phyloP scores from a whole-genome alignment of 1,140 invertebrate genomes.

The Ephestia elutella region DNA sequence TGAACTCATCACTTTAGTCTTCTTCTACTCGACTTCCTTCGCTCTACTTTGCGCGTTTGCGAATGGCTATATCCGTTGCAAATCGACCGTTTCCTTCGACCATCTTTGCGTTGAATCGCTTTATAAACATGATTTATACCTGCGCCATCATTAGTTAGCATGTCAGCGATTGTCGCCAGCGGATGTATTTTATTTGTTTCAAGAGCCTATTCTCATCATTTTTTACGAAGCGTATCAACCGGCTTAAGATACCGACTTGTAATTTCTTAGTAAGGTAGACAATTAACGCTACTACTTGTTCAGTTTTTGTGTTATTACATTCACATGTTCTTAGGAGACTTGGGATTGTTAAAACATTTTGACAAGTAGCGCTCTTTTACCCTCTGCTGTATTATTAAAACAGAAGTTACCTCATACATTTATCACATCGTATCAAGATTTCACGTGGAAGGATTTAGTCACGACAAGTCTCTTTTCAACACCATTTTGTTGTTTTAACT shows the following conservation, averaged over 20 bases:
- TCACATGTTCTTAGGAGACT: not conserved
- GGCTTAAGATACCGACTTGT: not conserved
- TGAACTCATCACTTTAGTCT: too few relatives aligned
- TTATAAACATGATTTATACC: constrained; percentile 71
- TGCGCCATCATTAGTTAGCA: constrained; percentile 62
- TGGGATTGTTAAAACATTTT: not conserved
- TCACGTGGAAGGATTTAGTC: not conserved
- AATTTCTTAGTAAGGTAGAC: not conserved
- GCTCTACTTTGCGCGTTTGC: constrained; percentile 37
- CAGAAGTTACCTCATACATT: not conserved
- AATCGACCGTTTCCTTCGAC: constrained; percentile 64
- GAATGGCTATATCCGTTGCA: constrained; percentile 65
- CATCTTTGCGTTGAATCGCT: constrained; percentile 47
- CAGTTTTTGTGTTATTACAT: not conserved
- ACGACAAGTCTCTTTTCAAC: constrained; percentile 1
- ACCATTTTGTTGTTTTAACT: constrained; percentile 6
- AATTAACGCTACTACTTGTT: not conserved
- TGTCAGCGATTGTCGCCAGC: constrained; percentile 53
- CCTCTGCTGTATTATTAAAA: not conserved
- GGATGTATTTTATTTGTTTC: constrained; percentile 59
- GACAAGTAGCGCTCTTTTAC: not conserved
- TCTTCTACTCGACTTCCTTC: constrained; percentile 15
- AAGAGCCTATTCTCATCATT: constrained; percentile 31
- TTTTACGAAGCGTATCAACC: not conserved
- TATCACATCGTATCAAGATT: not conserved